Evolutionary conservation across 2,113 vertebrate genomes (phyloP).

Genomic region (Thryonomys swinderianus): DNA sequence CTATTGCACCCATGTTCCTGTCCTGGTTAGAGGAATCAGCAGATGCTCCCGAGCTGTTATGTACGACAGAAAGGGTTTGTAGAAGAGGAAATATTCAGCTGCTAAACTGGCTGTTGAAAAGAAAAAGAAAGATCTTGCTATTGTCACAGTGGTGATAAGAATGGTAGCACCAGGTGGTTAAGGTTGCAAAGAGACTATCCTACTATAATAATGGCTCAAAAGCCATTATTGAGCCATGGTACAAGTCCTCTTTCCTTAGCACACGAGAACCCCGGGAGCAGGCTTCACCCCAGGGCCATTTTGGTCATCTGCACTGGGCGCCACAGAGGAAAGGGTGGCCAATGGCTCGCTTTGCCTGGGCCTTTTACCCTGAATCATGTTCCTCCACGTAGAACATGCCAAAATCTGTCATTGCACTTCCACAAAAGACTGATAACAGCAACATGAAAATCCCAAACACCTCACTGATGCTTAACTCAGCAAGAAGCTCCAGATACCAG

Average conservation of each 20-base stretch:
- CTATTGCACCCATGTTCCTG: background rate
- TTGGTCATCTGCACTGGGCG: background rate
- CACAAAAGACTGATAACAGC: background rate
- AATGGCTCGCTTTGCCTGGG: background rate
- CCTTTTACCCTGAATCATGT: background rate
- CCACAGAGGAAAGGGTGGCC: background rate
- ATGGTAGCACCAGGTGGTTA: background rate
- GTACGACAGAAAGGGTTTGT: background rate
- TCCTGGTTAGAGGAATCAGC: background rate
- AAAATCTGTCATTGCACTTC: background rate
- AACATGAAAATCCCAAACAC: background rate
- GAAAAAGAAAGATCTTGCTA: background rate
- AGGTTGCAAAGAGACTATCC: background rate
- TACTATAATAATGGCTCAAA: background rate
- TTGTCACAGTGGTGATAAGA: background rate
- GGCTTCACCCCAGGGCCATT: background rate
- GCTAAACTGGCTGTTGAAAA: background rate
- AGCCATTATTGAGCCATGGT: background rate
- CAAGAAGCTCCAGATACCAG: background rate
- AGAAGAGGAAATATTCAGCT: background rate
- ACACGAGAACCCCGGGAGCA: background rate
- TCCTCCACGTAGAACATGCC: background rate
- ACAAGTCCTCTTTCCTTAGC: background rate
- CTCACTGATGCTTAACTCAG: background rate
- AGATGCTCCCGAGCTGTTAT: background rate